phyloP scores from a whole-genome alignment of 2,113 vertebrate genomes.

The Hipposideros armiger region DNA sequence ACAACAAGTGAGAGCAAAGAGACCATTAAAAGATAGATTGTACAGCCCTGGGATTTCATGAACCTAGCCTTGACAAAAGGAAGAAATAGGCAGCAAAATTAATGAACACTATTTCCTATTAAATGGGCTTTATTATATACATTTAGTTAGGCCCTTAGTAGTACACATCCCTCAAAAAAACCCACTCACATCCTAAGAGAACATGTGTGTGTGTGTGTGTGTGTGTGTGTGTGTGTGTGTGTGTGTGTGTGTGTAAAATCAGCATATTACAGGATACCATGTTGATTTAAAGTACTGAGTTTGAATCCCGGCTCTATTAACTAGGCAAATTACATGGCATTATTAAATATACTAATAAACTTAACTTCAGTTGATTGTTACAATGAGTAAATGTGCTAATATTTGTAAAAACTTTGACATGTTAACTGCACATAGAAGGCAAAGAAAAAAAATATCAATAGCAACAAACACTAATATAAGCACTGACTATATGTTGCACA shows the following conservation, averaged over 20 bases:
- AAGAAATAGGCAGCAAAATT: background rate
- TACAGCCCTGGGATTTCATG: background rate
- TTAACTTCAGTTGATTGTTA: background rate
- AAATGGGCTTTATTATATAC: background rate
- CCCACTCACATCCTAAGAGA: background rate
- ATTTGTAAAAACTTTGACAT: constrained; percentile 5
- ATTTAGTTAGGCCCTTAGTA: background rate
- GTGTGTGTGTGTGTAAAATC: background rate
- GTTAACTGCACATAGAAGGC: background rate
- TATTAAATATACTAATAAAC: background rate
- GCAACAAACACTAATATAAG: background rate
- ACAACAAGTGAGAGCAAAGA: background rate
- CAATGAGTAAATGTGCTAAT: background rate
- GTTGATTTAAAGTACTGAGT: background rate
- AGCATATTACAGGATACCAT: background rate
- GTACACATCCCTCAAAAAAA: background rate
- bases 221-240: background rate
- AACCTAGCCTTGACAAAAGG: background rate
- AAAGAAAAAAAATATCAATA: background rate
- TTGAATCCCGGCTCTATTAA: background rate
- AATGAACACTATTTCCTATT: background rate
- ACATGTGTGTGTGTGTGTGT: background rate
- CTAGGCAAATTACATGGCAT: background rate
- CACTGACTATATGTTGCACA: background rate
- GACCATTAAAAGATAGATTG: background rate